Conservation (phyloP, 2,797 vertebrate genomes). For the Odontamblyopus lacepedii region DNA sequence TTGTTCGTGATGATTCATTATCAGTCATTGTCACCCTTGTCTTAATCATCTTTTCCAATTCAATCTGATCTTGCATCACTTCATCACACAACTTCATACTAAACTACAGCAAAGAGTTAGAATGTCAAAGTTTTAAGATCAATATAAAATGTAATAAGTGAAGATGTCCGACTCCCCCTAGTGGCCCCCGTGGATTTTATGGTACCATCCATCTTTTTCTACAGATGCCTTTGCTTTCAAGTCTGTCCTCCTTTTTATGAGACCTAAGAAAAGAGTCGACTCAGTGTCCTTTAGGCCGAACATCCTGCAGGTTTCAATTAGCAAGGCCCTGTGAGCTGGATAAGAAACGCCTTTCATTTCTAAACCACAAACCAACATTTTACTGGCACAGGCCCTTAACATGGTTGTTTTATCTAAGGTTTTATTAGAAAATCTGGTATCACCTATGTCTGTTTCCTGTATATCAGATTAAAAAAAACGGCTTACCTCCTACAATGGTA, state of each 20-base stretch:
- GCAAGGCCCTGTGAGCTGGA: slow-evolving; percentile 53
- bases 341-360: slow-evolving; percentile 60
- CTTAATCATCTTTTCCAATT: slow-evolving; percentile 35
- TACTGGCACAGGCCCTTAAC: slow-evolving; percentile 20
- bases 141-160: slow-evolving; percentile 9
- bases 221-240: slow-evolving; percentile 17
- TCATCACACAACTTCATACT: slow-evolving; percentile 49
- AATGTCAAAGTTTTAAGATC: slow-evolving; percentile 33
- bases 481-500: too few species aligned
- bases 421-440: slow-evolving; percentile 16
- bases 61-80: slow-evolving; percentile 55
- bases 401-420: slow-evolving; percentile 9
- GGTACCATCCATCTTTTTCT: slow-evolving; percentile 57
- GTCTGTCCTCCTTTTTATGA: slow-evolving; percentile 32
- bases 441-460: not conserved
- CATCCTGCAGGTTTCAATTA: slow-evolving; percentile 67
- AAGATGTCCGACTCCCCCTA: slow-evolving; percentile 38
- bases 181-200: slow-evolving; percentile 35
- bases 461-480: not conserved
- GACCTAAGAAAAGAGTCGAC: slow-evolving; percentile 28
- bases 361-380: slow-evolving; percentile 40
- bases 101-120: slow-evolving; percentile 43
- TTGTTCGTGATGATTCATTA: slow-evolving; percentile 22
- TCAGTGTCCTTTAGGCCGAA: slow-evolving; percentile 37
- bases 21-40: not conserved